Base-by-base conservation (phyloP, 2,888 invertebrate species). In the Diogma glabrata region DNA sequence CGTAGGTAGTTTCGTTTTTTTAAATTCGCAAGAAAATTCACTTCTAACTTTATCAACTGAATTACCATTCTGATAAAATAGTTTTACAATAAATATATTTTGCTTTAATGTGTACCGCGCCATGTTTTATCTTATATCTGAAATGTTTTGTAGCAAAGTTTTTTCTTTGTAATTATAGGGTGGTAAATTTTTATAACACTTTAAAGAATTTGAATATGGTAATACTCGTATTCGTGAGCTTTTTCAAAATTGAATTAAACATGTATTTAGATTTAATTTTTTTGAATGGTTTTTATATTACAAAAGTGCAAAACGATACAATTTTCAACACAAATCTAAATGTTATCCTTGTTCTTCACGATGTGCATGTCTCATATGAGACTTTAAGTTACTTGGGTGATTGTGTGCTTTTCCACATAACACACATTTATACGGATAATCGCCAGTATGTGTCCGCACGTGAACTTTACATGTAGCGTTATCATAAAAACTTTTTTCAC, bases 371-470 rank as follows among this genome's bases (percentile, higher is more conserved):
- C 24, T 46, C 26, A 46, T 26, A 46, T 46, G 46, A 22, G 46
- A 46, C 24, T 46, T 46, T 46, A 46, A 16, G 24, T 46, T 46
- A 24, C 46, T 46, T 26, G 46, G 23, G 16, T 46, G 46, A 26
- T 46, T 46, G 24, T 22, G 22, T 10, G 46, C 24, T 16, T 46
- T 46, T 3, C 46, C 46, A 16, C 46, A 46, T 46, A 46, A 46
- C 16, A 24, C 24, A 46, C 46, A 46, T 24, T 24, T 46, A 46
- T 46, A 46, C 16, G 46, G 46, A 26, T 46, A 46, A 46, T 46
- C 24, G 16, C 46, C 46, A 14, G 46, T 46, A 24, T 46, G 46
- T 19, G 46, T 46, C 10, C 46, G 46, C 16, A 24, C 23, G 16
- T 46, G 46, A 4, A 46, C 46, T 9, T 24, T 22, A 26, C 46